Percentiles rank a stretch among this genome's conserved stretches.
These are phyloP conservation scores for Ophioninae sp. DNA, from an alignment of 2,888 invertebrate species.

Conservation along the genomic window DNA sequence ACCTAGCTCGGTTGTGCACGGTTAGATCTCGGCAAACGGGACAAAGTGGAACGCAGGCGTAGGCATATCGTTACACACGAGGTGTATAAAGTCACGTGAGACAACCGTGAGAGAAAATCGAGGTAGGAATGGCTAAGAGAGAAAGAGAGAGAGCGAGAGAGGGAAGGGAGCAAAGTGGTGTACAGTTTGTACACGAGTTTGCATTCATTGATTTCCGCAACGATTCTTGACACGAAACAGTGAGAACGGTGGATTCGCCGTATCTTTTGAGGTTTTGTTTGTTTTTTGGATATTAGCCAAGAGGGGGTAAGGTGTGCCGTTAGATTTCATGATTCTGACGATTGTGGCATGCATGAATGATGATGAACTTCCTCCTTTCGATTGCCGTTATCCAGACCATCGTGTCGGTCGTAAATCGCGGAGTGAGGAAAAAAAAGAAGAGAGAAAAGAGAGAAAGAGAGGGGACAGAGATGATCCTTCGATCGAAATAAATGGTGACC, in stretches of 20 bases:
- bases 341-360: not conserved
- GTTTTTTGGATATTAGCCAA: not conserved
- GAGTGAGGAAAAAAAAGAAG: not conserved
- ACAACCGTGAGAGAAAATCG: conserved; percentile 57
- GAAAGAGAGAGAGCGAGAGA: not conserved
- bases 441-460: not conserved
- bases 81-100: conserved; percentile 51
- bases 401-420: not conserved
- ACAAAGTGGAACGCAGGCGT: conserved; percentile 30
- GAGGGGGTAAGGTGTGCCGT: not conserved
- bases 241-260: not conserved
- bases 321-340: not conserved
- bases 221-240: conserved; percentile 1
- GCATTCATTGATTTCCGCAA: not conserved
- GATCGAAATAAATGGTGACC: not conserved
- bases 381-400: not conserved
- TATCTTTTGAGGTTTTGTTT: not conserved
- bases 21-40: not conserved
- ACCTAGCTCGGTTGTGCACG: conserved; percentile 32
- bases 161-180: not conserved
- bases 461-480: not conserved
- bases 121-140: conserved; percentile 33
- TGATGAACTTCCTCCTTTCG: not conserved
- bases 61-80: conserved; percentile 3
- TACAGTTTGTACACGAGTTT: not conserved